Evolutionary conservation across 2,888 invertebrate genomes (phyloP).

Genomic region (Mystacides longicornis): DNA sequence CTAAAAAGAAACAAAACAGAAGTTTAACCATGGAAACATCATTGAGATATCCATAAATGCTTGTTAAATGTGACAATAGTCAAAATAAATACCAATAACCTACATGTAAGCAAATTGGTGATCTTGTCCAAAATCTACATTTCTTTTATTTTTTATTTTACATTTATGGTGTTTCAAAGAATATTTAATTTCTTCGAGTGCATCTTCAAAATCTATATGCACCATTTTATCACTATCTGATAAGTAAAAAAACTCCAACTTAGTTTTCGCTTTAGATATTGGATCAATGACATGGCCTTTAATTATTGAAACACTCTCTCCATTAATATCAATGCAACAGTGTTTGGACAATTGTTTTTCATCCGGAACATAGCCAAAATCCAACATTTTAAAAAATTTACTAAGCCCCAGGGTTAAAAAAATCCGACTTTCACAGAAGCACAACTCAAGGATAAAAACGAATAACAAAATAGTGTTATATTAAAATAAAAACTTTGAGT

Average conservation of each 20-base stretch:
- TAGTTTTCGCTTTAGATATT: background rate
- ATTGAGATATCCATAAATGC: background rate
- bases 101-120: background rate
- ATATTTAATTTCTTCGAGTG: constrained; percentile 8
- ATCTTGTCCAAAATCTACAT: background rate
- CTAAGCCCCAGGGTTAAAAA: too few relatives aligned
- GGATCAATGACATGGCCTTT: constrained; percentile 9
- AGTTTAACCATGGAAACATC: background rate
- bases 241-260: constrained; percentile 11
- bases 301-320: constrained; percentile 6
- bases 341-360: background rate
- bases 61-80: background rate
- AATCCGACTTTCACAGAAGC: too few relatives aligned
- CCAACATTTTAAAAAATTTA: background rate
- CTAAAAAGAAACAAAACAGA: background rate
- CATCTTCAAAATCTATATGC: constrained; percentile 13
- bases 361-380: background rate
- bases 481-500: too few relatives aligned
- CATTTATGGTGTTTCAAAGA: constrained; percentile 9
- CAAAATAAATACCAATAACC: background rate
- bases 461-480: too few relatives aligned
- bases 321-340: constrained; percentile 8
- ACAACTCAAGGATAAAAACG: too few relatives aligned
- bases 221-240: constrained; percentile 15
- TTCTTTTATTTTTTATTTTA: background rate